These are phyloP conservation scores for Pygoscelis antarcticus DNA, from an alignment of 2,113 vertebrate species.

Conservation along the genomic window DNA sequence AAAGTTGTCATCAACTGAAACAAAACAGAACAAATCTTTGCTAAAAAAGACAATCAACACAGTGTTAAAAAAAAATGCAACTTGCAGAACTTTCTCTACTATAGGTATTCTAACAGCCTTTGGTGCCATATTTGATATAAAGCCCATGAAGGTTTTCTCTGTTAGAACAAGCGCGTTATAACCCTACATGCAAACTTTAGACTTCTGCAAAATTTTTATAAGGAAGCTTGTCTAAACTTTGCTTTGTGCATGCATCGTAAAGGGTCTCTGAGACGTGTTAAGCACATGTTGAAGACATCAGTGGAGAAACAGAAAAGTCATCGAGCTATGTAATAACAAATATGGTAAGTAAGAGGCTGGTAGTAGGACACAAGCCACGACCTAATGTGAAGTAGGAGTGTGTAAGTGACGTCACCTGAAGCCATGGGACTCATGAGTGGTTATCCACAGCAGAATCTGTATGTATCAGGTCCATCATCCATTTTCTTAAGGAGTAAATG, in stretches of 20 bases:
- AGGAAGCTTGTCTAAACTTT: not conserved
- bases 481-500: not conserved
- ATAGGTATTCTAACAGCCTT: accelerated
- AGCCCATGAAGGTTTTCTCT: not conserved
- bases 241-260: not conserved
- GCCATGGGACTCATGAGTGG: not conserved
- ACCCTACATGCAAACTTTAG: accelerated
- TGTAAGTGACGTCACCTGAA: not conserved
- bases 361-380: not conserved
- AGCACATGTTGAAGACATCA: not conserved
- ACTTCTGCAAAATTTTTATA: not conserved
- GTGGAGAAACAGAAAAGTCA: not conserved
- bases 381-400: not conserved
- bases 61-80: accelerated
- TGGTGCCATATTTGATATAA: not conserved
- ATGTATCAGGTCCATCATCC: not conserved
- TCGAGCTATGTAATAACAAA: not conserved
- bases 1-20: not conserved
- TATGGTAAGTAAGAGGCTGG: not conserved
- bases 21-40: not conserved
- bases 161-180: accelerated
- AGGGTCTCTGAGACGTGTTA: not conserved
- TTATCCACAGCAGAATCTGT: not conserved
- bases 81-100: not conserved
- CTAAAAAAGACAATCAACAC: accelerated